Conservation (phyloP, 2,888 invertebrate genomes). For the Seladonia tumulorum region DNA sequence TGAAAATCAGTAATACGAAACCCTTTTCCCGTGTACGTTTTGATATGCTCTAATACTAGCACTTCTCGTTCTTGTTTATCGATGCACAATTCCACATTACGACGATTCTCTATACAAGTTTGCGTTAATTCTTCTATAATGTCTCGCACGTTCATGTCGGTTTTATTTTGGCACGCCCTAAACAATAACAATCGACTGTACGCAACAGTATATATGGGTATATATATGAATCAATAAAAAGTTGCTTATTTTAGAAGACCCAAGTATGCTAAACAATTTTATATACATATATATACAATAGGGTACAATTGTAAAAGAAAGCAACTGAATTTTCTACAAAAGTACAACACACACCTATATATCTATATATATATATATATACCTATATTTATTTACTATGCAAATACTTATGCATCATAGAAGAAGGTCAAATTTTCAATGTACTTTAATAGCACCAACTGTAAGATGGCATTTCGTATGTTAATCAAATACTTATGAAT, state of each 20-base stretch:
- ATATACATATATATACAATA: neutral
- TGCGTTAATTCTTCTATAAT: conserved; percentile 83
- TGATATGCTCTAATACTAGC: conserved; percentile 86
- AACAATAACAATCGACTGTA: neutral
- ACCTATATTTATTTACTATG: too few relatives aligned
- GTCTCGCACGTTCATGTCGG: conserved; percentile 78
- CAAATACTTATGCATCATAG: neutral
- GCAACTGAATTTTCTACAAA: neutral
- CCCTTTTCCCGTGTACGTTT: conserved; percentile 80
- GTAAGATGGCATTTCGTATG: neutral
- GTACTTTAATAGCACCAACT: neutral
- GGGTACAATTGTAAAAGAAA: neutral
- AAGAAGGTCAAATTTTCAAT: neutral
- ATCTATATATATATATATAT: too few relatives aligned
- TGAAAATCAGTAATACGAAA: conserved; percentile 77
- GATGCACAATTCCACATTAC: conserved; percentile 81
- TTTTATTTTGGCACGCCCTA: neutral
- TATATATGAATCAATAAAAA: neutral
- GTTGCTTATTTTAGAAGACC: neutral
- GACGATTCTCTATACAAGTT: conserved; percentile 86
- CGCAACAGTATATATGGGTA: neutral
- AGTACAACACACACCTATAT: neutral
- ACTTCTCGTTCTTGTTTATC: conserved; percentile 84
- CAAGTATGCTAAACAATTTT: neutral
- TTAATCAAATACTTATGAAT: neutral